Evolutionary conservation across 1,140 invertebrate genomes (phyloP).

Genomic region (Brachionus asplanchnoidis): DNA sequence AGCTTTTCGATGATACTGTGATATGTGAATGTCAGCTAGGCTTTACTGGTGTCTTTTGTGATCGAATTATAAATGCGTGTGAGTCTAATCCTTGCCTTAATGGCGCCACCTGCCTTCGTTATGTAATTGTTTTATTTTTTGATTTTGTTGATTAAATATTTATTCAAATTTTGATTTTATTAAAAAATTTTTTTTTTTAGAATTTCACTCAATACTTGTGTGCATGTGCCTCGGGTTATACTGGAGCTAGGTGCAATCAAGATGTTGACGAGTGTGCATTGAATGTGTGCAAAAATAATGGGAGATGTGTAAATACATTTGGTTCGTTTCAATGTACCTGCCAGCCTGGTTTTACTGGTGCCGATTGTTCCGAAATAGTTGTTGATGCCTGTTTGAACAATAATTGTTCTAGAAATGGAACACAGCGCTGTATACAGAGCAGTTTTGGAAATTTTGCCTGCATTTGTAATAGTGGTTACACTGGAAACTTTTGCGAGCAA

Average conservation of each 20-base stretch:
- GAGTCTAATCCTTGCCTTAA: constrained; percentile 29
- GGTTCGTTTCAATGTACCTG: constrained; percentile 32
- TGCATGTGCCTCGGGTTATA: constrained; percentile 60
- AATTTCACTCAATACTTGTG: constrained; percentile 61
- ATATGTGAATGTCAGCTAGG: constrained; percentile 26
- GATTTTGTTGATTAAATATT: background rate
- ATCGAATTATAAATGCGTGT: constrained; percentile 11
- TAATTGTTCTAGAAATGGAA: background rate
- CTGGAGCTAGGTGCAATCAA: constrained; percentile 60
- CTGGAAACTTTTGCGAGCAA: background rate
- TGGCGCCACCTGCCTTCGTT: background rate
- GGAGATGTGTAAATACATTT: background rate
- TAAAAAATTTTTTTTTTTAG: constrained; percentile 47
- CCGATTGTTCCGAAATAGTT: background rate
- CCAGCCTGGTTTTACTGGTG: background rate
- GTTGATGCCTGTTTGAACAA: background rate
- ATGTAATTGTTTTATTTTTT: constrained; percentile 46
- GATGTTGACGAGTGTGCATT: constrained; percentile 56
- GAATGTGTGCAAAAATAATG: constrained; percentile 49
- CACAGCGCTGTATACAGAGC: background rate
- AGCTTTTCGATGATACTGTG: background rate
- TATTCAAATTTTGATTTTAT: background rate
- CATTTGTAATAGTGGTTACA: background rate
- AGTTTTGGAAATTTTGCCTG: constrained; percentile 28
- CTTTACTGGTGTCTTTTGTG: constrained; percentile 33